A percentile compares a stretch with the other conserved stretches of the same genome.
These are phyloP conservation scores for Clamator glandarius DNA, from an alignment of 2,797 vertebrate species.

Conservation along the genomic window DNA sequence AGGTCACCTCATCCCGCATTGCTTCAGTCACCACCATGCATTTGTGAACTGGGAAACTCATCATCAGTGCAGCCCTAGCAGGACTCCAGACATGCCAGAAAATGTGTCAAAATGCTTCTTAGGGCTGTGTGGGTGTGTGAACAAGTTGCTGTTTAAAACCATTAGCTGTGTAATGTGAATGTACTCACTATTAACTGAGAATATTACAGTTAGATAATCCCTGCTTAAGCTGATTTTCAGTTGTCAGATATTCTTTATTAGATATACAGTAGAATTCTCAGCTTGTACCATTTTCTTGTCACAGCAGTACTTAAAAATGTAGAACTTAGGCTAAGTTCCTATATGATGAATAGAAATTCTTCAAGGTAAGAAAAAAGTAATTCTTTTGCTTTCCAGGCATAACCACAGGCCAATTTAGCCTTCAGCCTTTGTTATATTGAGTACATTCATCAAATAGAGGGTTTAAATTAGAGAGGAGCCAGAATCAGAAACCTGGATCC, in stretches of 20 bases:
- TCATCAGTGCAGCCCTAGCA: background rate
- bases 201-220: background rate
- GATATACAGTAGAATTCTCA: background rate
- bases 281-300: background rate
- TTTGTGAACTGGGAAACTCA: background rate
- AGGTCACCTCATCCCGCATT: constrained; percentile 16
- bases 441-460: background rate
- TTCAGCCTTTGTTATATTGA: background rate
- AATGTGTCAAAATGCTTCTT: background rate
- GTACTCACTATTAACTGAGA: background rate
- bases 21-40: background rate
- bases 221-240: background rate
- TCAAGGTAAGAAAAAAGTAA: background rate
- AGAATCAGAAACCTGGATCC: background rate
- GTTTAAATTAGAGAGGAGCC: constrained; percentile 19
- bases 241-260: background rate
- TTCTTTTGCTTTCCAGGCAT: background rate
- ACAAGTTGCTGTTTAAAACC: background rate
- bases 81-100: background rate
- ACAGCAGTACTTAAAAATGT: background rate
- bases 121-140: background rate
- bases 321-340: background rate
- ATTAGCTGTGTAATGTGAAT: background rate
- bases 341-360: background rate
- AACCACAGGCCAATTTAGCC: background rate